phyloP scores from a whole-genome alignment of 2,888 invertebrate species.

The Drosophila kambysellisi region DNA sequence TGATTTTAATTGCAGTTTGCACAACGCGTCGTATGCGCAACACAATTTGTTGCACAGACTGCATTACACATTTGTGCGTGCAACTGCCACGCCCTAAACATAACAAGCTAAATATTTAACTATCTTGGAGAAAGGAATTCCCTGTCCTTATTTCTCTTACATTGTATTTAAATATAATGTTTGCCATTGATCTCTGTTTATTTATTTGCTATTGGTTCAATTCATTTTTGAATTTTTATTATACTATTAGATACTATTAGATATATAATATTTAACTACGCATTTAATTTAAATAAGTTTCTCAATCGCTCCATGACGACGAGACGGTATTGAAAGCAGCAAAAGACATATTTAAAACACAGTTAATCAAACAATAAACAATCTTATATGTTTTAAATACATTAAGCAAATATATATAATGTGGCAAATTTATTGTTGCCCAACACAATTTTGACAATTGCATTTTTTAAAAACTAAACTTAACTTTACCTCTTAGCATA shows the following conservation, averaged over 20 bases:
- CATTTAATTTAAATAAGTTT: not conserved
- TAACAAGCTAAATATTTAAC: not conserved
- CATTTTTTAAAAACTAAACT: not conserved
- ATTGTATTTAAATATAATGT: conserved; percentile 59
- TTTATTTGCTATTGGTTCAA: conserved; percentile 46
- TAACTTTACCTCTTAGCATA: not conserved
- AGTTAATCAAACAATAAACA: not conserved
- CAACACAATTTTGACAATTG: not conserved
- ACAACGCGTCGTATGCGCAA: conserved; percentile 51
- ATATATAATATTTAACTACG: not conserved
- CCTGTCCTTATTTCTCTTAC: too few relatives aligned
- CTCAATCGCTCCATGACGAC: too few relatives aligned
- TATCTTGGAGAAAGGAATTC: too few relatives aligned
- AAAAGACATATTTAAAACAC: not conserved
- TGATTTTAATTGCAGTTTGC: conserved; percentile 82
- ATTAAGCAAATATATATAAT: too few relatives aligned
- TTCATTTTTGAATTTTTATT: not conserved
- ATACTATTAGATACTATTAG: too few relatives aligned
- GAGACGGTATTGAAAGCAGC: not conserved
- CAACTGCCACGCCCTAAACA: conserved; percentile 30
- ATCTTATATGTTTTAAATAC: not conserved
- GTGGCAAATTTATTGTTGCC: not conserved
- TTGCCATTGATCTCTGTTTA: conserved; percentile 52
- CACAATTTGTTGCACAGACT: conserved; percentile 48
- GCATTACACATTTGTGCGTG: conserved; percentile 53